Base-by-base conservation (phyloP, 2,113 vertebrate species). In the Dipodomys stephensi region DNA sequence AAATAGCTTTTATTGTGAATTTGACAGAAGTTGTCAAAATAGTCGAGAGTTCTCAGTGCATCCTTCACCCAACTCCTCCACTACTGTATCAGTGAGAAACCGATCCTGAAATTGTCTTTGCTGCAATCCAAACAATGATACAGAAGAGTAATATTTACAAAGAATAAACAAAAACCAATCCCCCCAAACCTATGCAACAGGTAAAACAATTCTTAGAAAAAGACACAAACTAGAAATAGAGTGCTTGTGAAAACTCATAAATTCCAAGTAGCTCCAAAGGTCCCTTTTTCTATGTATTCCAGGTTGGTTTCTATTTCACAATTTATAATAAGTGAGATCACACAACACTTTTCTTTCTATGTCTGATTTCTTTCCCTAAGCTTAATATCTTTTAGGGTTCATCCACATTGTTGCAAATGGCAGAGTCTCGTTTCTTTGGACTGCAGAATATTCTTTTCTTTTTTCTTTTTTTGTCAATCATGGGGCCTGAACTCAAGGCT, bases 31-130 rank as follows among this genome's bases (percentile, higher is more conserved):
- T 60, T 79, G 20, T 19, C 30, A 44, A 4, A 78, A 76, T 23
- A 27, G 13, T 64, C 65, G 20, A 20, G 4, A 44, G 67, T 3
- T 22, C 22, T 46, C 72, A 57, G 4, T 11, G 20, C 4, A 20
- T 7, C 22, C 13, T 35, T 22, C n/a, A 3, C 1, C 25, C 11
- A n/a, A 11, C 6, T 4, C 39, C 20, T 0, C 2, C 6, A 9
- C 13, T 32, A 16, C 25, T 39, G 72, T 28, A 13, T 83, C 68
- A 30, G 25, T 22, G 10, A 3, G 49, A 44, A 6, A 62, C 19
- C n/a, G 44, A 65, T 11, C 30, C 3, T 0, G 7, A 74, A 86
- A 65, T 0, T 8, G 28, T 79, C 35, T 88, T 85, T 72, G 28
- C 28, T n/a, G 7, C 28, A 19, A 10, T 27, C 53, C n/a, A 80